Base-by-base conservation (phyloP, 2,113 vertebrate genomes). In the Cyprichromis sp. region DNA sequence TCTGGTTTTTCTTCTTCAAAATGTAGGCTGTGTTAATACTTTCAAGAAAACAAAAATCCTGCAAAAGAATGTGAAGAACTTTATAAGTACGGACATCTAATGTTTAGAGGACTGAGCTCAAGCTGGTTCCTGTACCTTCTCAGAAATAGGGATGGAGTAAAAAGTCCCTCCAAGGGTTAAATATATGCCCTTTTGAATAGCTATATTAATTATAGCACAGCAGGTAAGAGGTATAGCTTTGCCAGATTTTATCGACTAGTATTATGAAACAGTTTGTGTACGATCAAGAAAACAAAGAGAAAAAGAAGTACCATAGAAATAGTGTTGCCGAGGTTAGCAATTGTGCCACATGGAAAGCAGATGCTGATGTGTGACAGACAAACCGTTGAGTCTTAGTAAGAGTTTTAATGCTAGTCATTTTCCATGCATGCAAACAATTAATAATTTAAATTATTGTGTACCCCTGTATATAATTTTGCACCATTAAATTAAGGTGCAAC, bases 241-340 rank as follows among this genome's bases (percentile, higher is more conserved):
- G 26, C 0, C 0, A 0, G 9, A 78, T 31, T 78, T 50, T 52
- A 50, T 31, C 7, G 42, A 11, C 5, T 29, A 50, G 40, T 17
- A 45, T 26, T 26, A 17, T 16, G 68, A 73, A 16, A 45, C 21
- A 4, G 34, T 66, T 66, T 76, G 6, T 78, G 14, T 47, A 2
- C 6, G 4, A 29, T 76, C 24, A 8, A 2, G 16, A 68, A 40
- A 14, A 40, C 34, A 9, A 21, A 40, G 24, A 50, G 24, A 50
- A 50, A 31, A 50, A 19, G 24, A 50, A 78, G 45, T 11, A 17
- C 40, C 8, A 40, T 68, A 40, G 5, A 40, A 31, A 10, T 19
- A 52, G 45, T 0, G 3, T 29, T 50, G 71, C 42, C 0, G 6
- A 12, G 42, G 0, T 50, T 17, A 31, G 68, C 24, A 29, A 0